Evolutionary conservation across 2,113 vertebrate genomes (phyloP).

Genomic region (Myrmecophaga tridactyla): DNA sequence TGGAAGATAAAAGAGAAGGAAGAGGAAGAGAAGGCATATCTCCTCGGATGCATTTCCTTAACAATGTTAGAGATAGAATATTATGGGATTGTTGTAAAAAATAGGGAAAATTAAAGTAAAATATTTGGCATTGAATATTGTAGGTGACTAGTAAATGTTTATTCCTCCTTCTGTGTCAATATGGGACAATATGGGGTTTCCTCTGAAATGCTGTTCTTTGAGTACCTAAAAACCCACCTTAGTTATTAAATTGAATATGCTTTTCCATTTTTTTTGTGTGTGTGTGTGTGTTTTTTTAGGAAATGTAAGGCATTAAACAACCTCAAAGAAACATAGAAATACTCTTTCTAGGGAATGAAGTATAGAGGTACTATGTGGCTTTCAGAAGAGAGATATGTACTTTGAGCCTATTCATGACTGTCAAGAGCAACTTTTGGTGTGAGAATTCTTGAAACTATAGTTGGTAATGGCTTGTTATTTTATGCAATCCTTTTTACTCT

Average conservation of each 20-base stretch:
- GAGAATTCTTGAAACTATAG: neutral
- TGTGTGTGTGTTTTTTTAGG: neutral
- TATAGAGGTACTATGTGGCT: neutral
- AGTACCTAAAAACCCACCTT: neutral
- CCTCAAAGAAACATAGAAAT: neutral
- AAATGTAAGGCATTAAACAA: neutral
- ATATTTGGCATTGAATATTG: neutral
- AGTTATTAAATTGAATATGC: neutral
- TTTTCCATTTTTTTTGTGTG: neutral
- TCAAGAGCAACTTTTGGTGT: neutral
- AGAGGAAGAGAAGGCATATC: constrained; percentile 1
- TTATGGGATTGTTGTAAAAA: neutral
- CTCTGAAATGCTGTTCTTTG: neutral
- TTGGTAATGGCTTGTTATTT: neutral
- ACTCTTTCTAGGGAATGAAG: constrained; percentile 11
- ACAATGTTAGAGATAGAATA: neutral
- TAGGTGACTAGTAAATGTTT: neutral
- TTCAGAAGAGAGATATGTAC: neutral
- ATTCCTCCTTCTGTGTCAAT: neutral
- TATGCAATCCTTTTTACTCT: neutral
- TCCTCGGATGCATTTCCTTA: neutral
- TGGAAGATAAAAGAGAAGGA: neutral
- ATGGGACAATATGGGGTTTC: neutral
- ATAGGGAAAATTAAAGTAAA: neutral
- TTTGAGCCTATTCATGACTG: neutral